Evolutionary conservation across 2,797 vertebrate genomes (phyloP), one percentile per base, ranked within the genome.

Genomic region (Cryptoprocta ferox): DNA sequence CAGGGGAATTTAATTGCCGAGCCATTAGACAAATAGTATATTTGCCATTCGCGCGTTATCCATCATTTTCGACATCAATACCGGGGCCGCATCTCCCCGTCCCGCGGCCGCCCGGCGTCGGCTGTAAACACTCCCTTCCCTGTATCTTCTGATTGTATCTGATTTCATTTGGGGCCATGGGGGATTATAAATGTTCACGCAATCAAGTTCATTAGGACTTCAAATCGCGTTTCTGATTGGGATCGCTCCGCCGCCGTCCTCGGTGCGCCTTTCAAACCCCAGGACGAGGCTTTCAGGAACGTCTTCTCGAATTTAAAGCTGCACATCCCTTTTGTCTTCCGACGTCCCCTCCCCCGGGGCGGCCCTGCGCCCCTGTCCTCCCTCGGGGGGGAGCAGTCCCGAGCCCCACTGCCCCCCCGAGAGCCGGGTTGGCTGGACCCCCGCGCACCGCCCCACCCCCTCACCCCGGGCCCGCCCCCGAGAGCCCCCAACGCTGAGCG

Each of bases 21-120:
- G 99, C 99, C 99, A 99, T 99, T 99, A 99, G 99, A 99, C 99
- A 99, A 99, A 99, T 99, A 99, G 99, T 99, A 99, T 99, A 99
- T 99, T 99, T 99, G 99, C 99, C 99, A 99, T 99, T 99, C 99
- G 99, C 99, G 99, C 99, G 99, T 99, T 99, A 99, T 99, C 99
- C 99, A 99, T 99, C 99, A 99, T 99, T 99, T 98, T 94, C 98
- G 99, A 99, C 99, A 99, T 99, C 99, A 99, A 99, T 99, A 99
- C 99, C 99, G 98, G 98, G 98, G 96, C 98, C 96, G 98, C 98
- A 97, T 98, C 98, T 97, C 98, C 97, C 94, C 53, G 97, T 97
- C 98, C 98, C 98, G 97, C 98, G 92, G 97, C 97, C 98, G 97
- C 98, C 71, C 98, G 96, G 98, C 98, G 95, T 94, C 70, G 97